Base-by-base conservation (phyloP, 1,140 invertebrate genomes). In the Chironomus tepperi region DNA sequence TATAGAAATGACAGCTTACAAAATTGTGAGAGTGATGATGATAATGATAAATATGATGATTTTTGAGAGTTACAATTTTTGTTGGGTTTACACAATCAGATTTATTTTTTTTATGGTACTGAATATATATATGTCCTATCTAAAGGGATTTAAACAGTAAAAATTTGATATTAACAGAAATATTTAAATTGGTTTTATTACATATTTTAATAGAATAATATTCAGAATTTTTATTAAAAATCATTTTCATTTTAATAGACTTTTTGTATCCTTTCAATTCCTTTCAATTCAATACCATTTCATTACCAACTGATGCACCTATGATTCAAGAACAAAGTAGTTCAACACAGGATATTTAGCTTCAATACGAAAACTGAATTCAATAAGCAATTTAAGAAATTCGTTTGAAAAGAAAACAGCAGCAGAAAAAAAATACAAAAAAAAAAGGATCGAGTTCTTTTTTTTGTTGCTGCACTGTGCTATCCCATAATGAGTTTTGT, bases 31-130 rank as follows among this genome's bases (percentile, higher is more conserved):
- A 34, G 5, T 34, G 5, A 2, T 34, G 5, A 34, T 34, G 24
- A 5, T 34, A 12, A 12, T 57, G 12, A 57, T 57, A 3, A 34
- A 34, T 2, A 57, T 15, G 47, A 12, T 47, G 15, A 47, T 57
- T 12, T n/a, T 57, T 57, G 47, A 57, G 47, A 57, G 47, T n/a
- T 5, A 1, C 5, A 5, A 12, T 15, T 5, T 57, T 12, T 57
- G 47, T 57, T 57, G 47, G 47, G 47, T 57, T 57, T 57, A 57
- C 47, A n/a, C n/a, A n/a, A n/a, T n/a, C n/a, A n/a, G n/a, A n/a
- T n/a, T n/a, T n/a, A n/a, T n/a, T n/a, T n/a, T n/a, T n/a, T n/a
- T n/a, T n/a, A n/a, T n/a, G n/a, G n/a, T n/a, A n/a, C n/a, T n/a
- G n/a, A n/a, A n/a, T n/a, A n/a, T n/a, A n/a, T n/a, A n/a, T n/a